phyloP scores from a whole-genome alignment of 1,140 invertebrate genomes.

The Diplogasteroides magnus region DNA sequence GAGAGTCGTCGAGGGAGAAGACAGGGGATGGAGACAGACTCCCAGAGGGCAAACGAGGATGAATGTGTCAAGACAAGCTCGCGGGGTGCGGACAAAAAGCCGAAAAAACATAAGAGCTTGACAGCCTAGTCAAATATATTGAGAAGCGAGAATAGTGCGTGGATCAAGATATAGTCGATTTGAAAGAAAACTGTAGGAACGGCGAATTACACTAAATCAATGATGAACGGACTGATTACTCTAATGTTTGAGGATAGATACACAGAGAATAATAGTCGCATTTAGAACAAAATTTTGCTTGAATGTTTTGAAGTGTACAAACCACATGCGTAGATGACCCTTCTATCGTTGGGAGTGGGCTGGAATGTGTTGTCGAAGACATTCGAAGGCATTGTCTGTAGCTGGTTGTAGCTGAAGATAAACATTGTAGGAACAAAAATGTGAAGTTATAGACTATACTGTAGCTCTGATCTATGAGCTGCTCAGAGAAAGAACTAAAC shows the following conservation, averaged over 20 bases:
- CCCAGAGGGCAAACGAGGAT: background rate
- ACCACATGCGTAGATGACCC: constrained; percentile 55
- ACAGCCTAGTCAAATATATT: background rate
- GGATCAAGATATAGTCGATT: no score
- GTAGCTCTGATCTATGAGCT: no score
- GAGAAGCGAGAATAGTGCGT: background rate
- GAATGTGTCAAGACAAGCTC: no score
- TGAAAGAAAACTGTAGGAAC: no score
- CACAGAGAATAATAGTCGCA: no score
- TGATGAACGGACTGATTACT: background rate
- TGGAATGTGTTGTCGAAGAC: constrained; percentile 48
- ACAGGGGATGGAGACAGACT: background rate
- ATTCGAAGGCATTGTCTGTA: constrained; percentile 51
- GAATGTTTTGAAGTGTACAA: no score
- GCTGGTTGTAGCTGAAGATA: constrained; percentile 52
- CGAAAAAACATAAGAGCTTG: background rate
- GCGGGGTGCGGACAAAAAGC: no score
- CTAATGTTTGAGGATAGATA: no score
- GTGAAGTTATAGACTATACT: no score
- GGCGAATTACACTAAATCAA: no score
- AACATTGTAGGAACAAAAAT: background rate
- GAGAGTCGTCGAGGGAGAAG: background rate
- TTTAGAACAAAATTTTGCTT: no score
- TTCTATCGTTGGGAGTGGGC: constrained; percentile 48
- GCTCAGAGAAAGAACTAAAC: no score